phyloP scores from a whole-genome alignment of 2,797 vertebrate species.

The Pseudopleuronectes americanus region DNA sequence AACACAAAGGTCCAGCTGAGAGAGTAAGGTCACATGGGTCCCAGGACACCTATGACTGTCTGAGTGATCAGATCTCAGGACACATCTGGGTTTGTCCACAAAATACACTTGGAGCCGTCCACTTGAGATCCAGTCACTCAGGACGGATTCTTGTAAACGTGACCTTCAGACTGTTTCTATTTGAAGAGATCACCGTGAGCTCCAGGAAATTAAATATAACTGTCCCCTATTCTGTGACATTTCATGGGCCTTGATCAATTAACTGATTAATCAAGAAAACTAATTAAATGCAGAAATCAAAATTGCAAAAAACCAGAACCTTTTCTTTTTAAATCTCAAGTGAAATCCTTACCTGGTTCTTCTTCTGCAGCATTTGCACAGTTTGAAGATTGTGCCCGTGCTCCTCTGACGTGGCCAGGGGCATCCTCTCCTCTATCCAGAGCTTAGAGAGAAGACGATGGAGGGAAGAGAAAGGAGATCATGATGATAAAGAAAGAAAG shows the following conservation, averaged over 20 bases:
- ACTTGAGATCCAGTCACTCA: no score
- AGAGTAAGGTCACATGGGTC: no score
- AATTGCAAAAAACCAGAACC: background rate
- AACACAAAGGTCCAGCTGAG: no score
- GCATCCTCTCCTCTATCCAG: conserved; percentile 94
- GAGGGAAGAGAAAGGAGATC: conserved; percentile 4
- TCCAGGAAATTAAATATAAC: no score
- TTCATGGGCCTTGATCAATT: background rate
- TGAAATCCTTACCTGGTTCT: conserved; percentile 88
- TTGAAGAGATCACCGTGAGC: no score
- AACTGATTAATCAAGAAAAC: background rate
- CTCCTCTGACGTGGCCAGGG: conserved; percentile 88
- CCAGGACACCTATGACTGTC: no score
- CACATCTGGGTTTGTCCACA: no score
- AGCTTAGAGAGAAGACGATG: conserved; percentile 78
- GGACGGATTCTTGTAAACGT: no score
- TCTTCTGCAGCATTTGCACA: conserved; percentile 92
- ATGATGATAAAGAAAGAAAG: conserved; percentile 8
- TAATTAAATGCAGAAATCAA: background rate
- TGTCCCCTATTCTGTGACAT: background rate
- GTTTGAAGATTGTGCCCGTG: conserved; percentile 92
- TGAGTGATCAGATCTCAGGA: no score
- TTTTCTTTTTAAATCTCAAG: background rate
- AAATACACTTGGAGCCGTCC: no score
- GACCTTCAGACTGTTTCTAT: no score